Conservation (phyloP, 2,797 vertebrate species). For the Premnoplex brunnescens region DNA sequence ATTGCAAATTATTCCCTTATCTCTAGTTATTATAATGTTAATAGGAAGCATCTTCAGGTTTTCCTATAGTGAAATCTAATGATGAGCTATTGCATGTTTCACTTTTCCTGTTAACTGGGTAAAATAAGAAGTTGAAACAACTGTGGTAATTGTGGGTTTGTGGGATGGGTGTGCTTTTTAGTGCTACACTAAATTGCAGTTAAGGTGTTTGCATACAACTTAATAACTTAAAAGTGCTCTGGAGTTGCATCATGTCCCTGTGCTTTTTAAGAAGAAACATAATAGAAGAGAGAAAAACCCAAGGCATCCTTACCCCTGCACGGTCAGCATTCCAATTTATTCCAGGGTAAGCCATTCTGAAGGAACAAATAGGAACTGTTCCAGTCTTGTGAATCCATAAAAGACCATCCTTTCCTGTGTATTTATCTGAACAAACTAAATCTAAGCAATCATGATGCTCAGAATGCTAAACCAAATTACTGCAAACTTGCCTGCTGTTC, state of each 20-base stretch:
- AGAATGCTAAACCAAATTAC: background rate
- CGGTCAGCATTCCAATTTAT: background rate
- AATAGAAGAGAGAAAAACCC: background rate
- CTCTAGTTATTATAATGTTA: constrained; percentile 57
- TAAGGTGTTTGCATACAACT: background rate
- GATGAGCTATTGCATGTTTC: constrained; percentile 41
- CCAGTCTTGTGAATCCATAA: background rate
- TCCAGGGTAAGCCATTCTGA: background rate
- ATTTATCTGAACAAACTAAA: background rate
- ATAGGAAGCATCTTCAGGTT: constrained; percentile 51
- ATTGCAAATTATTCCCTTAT: constrained; percentile 65
- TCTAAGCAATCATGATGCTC: background rate
- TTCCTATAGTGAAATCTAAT: constrained; percentile 43
- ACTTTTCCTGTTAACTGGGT: constrained; percentile 20
- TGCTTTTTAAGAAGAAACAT: constrained; percentile 25
- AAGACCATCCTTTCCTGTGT: background rate
- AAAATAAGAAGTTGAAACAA: constrained; percentile 27
- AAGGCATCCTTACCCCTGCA: background rate
- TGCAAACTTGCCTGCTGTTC: background rate
- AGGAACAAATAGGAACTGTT: background rate
- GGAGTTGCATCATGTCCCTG: background rate
- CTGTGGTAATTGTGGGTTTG: background rate
- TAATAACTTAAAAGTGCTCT: background rate
- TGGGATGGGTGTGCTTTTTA: background rate
- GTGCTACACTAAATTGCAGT: background rate